Base-by-base conservation (phyloP, 2,888 invertebrate species). In the Cryptus armator region DNA sequence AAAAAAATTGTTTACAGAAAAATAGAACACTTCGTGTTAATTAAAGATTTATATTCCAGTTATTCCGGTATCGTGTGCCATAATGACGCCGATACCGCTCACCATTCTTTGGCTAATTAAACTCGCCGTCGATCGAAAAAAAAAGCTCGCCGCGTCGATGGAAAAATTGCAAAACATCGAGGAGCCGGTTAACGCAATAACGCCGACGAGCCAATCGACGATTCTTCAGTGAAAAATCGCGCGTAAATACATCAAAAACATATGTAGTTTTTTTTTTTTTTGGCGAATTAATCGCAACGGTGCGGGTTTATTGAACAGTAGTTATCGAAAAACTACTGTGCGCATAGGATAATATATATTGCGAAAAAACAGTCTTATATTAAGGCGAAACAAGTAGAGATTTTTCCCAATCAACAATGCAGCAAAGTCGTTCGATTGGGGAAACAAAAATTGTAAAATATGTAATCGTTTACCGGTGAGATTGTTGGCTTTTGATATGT, bases 11-110 rank as follows among this genome's bases (percentile, higher is more conserved):
- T 46, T 1, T 16, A 19, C 16, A 67, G 6, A 48, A 68, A n/a
- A n/a, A 16, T 12, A 9, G 14, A 0, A 19, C 44, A 67, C 37
- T 37, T 37, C 37, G 37, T 9, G 37, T 9, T 37, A 37, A 37
- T 37, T 7, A 37, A 37, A 2, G 0, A 37, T 37, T 37, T 37
- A 0, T 37, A 1, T 37, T 94, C 82, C 95, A 96, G 98, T 98
- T 89, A 96, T 98, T 83, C 99, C 99, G 3, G 98, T 99, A 0
- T 96, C 98, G 2, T 97, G 98, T 24, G 98, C 99, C 19, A 96
- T 98, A 66, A 98, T 99, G 97, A 99, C 99, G 0, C 99, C 99
- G 0, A 92, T 98, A 32, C 99, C 99, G 0, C 95, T 99, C 90
- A 94, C 96, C 14, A 91, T 95, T 53, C 94, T 96, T 14, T 92